Evolutionary conservation across 1,140 invertebrate genomes (phyloP), one percentile per base, ranked within the genome.

Genomic region (Cyphomyrmex costatus): DNA sequence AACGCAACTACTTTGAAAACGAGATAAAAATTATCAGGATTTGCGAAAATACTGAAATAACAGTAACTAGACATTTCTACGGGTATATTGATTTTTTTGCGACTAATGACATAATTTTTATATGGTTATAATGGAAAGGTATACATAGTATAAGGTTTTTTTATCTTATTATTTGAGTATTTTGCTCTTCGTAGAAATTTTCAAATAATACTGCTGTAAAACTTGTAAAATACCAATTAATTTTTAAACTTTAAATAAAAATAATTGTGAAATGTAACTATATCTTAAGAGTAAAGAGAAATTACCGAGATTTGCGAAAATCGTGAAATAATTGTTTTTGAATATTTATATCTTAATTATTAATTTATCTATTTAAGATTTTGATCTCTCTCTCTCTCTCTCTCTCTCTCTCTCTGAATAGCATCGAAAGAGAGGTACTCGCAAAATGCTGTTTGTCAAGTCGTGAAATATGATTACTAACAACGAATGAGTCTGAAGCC

Each of bases 391-490:
- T 33, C 12, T 58, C n/a, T 79, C 66, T 24, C 33, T 79, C 66
- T 24, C 33, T 79, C 66, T 24, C 33, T 79, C 66, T 24, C 33
- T 51, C 30, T 33, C 12, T 58, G n/a, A 51, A 1, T 8, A 51
- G 4, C 14, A 65, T 33, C 58, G 27, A 21, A 19, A 7, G n/a
- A 8, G 27, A 7, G 14, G 7, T 24, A 51, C 1, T 51, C 21
- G 51, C 19, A 36, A 74, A 6, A 56, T 36, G 33, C 21, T 24
- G 24, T 80, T 70, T 14, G 21, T 80, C 65, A 27, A 27, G 78
- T 36, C 65, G 49, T 14, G n/a, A 80, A 70, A 24, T 68, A 53
- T 71, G 65, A 71, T 80, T 56, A 58, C 78, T 71, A 71, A 36
- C 61, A 24, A 33, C 49, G 46, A 42, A 79, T 7, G 60, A 33